Conservation (phyloP, 2,888 invertebrate genomes). For the Pasiphila rectangulata region DNA sequence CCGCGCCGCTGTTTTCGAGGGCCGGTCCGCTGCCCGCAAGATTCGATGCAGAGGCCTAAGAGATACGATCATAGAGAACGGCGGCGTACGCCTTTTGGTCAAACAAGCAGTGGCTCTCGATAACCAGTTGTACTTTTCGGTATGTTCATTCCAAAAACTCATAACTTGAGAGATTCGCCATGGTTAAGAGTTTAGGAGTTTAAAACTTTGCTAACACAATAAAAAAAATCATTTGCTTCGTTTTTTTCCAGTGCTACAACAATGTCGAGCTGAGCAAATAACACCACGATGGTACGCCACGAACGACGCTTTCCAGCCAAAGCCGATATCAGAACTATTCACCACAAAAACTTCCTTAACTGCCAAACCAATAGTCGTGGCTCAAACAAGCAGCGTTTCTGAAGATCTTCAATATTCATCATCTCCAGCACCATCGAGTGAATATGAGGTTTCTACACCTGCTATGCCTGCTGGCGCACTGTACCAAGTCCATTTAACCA, state of each 20-base stretch:
- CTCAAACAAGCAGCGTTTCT: slow-evolving; percentile 23
- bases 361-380: slow-evolving; percentile 50
- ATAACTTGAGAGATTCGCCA: too few relatives aligned
- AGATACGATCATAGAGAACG: too few relatives aligned
- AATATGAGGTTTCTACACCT: slow-evolving; percentile 15
- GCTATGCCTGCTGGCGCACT: slow-evolving; percentile 26
- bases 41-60: too few relatives aligned
- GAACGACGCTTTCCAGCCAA: slow-evolving; percentile 64
- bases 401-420: slow-evolving; percentile 36
- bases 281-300: slow-evolving; percentile 68
- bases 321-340: slow-evolving; percentile 66
- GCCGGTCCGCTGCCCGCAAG: too few relatives aligned
- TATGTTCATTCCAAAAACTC: too few relatives aligned
- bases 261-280: slow-evolving; percentile 64
- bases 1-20: too few relatives aligned
- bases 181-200: too few relatives aligned
- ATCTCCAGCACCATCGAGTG: slow-evolving; percentile 31
- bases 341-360: slow-evolving; percentile 53
- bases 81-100: too few relatives aligned
- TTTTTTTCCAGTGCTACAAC: slow-evolving; percentile 67
- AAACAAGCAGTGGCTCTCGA: too few relatives aligned
- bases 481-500: slow-evolving; percentile 9
- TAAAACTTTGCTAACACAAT: too few relatives aligned
- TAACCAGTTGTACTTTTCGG: too few relatives aligned
- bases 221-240: not conserved